Evolutionary conservation across 2,888 invertebrate genomes (phyloP), one percentile per base, ranked within the genome.

Genomic region (Muscina levida): DNA sequence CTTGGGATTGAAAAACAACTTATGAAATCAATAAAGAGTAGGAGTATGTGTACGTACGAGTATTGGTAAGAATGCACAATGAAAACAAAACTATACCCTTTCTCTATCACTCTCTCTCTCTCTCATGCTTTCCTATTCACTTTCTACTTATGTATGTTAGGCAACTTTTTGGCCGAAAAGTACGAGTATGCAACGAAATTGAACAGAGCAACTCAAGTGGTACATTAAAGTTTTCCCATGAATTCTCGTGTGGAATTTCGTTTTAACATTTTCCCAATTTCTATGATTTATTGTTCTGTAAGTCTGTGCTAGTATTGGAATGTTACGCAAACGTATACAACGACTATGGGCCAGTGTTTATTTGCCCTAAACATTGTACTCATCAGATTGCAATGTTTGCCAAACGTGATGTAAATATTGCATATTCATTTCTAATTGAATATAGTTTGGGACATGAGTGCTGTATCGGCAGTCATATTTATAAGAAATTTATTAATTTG

Each of bases 191-290:
- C 24, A 39, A n/a, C 11, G 15, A 39, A 2, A 39, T 37, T 17
- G 15, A 39, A 2, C 39, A 17, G 13, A 59, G 59, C 13, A 22
- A 56, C 56, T 26, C n/a, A 56, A 59, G 59, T 59, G 39, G 15
- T 10, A 39, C 10, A 39, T 39, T 37, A 39, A 59, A 59, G 17
- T 59, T 59, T 59, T 59, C 6, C 37, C 13, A 31, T 15, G 10
- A 5, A 39, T 19, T 39, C 17, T 4, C 1, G 17, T 3, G 19
- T 1, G 13, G 8, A 13, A 26, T 44, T 44, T 13, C 44, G 22
- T 5, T 31, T 31, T 24, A 53, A 24, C 26, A 26, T 24, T n/a
- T 24, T 19, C 10, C 1, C 4, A 39, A 11, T 59, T 59, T 1
- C 4, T n/a, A 37, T 19, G n/a, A 15, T n/a, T 37, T 26, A n/a